Evolutionary conservation across 2,797 vertebrate species (phyloP).

Genomic region (Aplochiton taeniatus): DNA sequence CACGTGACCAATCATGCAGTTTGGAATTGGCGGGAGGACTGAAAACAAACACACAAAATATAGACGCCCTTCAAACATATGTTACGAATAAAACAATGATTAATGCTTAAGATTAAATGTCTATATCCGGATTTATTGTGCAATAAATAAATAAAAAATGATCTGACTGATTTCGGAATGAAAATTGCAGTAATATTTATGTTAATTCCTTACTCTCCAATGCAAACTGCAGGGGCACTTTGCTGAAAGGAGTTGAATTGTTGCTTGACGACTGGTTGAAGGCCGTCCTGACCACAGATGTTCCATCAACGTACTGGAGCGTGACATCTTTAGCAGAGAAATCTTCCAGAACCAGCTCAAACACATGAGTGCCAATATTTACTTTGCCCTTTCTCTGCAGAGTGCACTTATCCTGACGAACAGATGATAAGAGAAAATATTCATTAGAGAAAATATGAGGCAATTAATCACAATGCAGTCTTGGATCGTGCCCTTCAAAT

Average conservation of each 20-base stretch:
- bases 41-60: conserved; percentile 33
- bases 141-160: too few relatives aligned
- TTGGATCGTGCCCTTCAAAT: too few relatives aligned
- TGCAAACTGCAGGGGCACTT: conserved; percentile 63
- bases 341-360: conserved; percentile 65
- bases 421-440: not conserved
- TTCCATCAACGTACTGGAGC: conserved; percentile 50
- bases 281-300: accelerated
- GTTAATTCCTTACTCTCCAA: conserved; percentile 57
- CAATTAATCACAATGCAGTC: too few relatives aligned
- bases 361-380: conserved; percentile 43
- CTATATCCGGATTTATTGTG: too few relatives aligned
- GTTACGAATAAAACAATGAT: too few relatives aligned
- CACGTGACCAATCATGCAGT: conserved; percentile 53
- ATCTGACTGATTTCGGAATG: too few relatives aligned
- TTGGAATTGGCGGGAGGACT: conserved; percentile 62
- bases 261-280: not conserved
- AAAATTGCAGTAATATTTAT: not conserved
- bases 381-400: conserved; percentile 20
- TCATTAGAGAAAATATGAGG: too few relatives aligned
- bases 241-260: conserved; percentile 50
- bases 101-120: too few relatives aligned
- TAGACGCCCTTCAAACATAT: not conserved
- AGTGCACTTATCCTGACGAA: conserved; percentile 43
- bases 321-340: conserved; percentile 45